Base-by-base conservation (phyloP, 2,888 invertebrate genomes). In the Pachliopta kotzebuea region DNA sequence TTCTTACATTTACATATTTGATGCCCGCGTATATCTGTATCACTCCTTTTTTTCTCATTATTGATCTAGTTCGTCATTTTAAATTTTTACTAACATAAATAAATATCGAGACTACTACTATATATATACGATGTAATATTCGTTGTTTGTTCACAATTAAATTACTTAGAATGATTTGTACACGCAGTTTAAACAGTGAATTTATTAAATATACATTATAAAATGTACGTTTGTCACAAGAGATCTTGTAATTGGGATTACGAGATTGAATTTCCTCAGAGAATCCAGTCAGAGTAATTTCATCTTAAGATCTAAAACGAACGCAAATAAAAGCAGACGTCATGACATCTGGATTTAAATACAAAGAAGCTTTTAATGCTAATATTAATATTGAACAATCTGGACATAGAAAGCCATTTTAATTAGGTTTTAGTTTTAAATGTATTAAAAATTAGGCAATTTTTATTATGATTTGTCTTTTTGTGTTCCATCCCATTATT, bases 211-310 rank as follows among this genome's bases (percentile, higher is more conserved):
- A 21, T 45, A 54, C 23, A 42, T 31, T 45, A 26, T 24, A 54
- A 20, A 54, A 37, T 60, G 26, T 61, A 56, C 56, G 55, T 7
- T 18, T 55, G 26, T 21, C 49, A n/a, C 49, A 31, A 24, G 55
- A 55, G 49, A 49, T 50, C 56, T 62, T 31, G n/a, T 62, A 50
- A 56, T 50, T 20, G 26, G 42, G 42, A 45, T 20, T 20, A 4
- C 49, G 55, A 49, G 50, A 52, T 62, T 62, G 56, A 62, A 62
- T 62, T 62, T 62, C 62, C 62, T 57, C 24, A 8, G 62, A 57
- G 62, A 62, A 50, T 62, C 23, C 56, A 31, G 52, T 62, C 23
- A 49, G 45, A 29, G 61, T 62, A 56, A 56, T 62, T 62, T 56
- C 21, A 57, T 62, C 50, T 52, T 29, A 37, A 56, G 42, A 62